Conservation (phyloP, 2,888 invertebrate genomes). For the Mayetiola destructor region DNA sequence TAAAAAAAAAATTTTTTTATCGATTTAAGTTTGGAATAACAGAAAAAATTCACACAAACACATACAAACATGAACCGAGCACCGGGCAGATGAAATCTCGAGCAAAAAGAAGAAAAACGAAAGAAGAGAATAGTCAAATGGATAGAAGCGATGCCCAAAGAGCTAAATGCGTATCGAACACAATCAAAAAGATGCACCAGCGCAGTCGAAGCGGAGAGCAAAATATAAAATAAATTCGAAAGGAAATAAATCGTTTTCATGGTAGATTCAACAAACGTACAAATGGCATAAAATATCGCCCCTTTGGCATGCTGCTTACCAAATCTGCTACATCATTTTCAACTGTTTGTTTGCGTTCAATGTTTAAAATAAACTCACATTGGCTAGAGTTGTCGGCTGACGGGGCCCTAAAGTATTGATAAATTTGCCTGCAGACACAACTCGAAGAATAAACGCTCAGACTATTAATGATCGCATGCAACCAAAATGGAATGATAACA, state of each 20-base stretch:
- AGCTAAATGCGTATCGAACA: neutral
- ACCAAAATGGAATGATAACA: too few relatives aligned
- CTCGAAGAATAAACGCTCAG: too few relatives aligned
- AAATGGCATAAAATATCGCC: conserved; percentile 13
- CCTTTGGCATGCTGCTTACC: conserved; percentile 11
- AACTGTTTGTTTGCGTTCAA: too few relatives aligned
- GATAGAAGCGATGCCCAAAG: conserved; percentile 10
- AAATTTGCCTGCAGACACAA: too few relatives aligned
- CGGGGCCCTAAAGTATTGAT: too few relatives aligned
- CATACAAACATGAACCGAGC: too few relatives aligned
- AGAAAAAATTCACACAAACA: neutral
- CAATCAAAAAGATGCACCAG: neutral
- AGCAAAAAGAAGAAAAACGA: neutral
- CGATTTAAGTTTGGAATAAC: neutral
- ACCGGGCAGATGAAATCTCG: too few relatives aligned
- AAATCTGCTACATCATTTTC: too few relatives aligned
- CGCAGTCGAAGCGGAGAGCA: neutral
- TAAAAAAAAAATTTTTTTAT: conserved; percentile 3
- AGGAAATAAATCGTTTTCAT: conserved; percentile 12
- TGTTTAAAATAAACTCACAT: too few relatives aligned
- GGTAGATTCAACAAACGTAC: conserved; percentile 8
- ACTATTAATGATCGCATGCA: too few relatives aligned
- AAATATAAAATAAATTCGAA: neutral
- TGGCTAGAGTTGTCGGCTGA: too few relatives aligned
- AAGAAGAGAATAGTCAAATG: neutral